phyloP scores from a whole-genome alignment of 2,888 invertebrate genomes.

The Brachycybe producta region DNA sequence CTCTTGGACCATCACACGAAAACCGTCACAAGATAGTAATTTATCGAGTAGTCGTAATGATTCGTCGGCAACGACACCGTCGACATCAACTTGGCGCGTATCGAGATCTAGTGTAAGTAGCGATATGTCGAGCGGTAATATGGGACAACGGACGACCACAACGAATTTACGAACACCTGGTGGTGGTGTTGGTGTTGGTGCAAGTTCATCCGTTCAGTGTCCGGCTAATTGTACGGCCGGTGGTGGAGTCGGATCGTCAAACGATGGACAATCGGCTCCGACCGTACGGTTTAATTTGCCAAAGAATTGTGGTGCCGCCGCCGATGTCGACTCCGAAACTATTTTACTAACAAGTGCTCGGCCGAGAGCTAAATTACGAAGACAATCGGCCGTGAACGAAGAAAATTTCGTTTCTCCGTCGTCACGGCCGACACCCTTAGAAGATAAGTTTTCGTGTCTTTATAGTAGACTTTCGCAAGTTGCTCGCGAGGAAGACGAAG shows the following conservation, averaged over 20 bases:
- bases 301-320: not conserved
- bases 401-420: slow-evolving; percentile 10
- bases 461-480: not conserved
- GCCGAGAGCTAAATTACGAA: slow-evolving; percentile 17
- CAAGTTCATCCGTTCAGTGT: slow-evolving; percentile 14
- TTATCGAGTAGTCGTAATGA: slow-evolving; percentile 80
- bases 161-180: slow-evolving; percentile 10
- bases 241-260: slow-evolving; percentile 23
- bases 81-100: slow-evolving; percentile 78
- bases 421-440: not conserved
- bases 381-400: slow-evolving; percentile 18
- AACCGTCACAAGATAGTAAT: slow-evolving; percentile 84
- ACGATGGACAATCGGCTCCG: slow-evolving; percentile 24
- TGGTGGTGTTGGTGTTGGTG: slow-evolving; percentile 8
- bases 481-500: not conserved
- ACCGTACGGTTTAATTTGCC: slow-evolving; percentile 17
- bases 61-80: slow-evolving; percentile 78
- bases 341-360: slow-evolving; percentile 8
- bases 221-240: slow-evolving; percentile 14
- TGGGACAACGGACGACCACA: slow-evolving; percentile 24
- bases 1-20: slow-evolving; percentile 70
- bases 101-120: slow-evolving; percentile 68
- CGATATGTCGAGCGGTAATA: slow-evolving; percentile 32
- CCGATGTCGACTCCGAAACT: not conserved
- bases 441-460: not conserved